Conservation (phyloP, 1,140 invertebrate species). For the Hypsibius dujardini region DNA sequence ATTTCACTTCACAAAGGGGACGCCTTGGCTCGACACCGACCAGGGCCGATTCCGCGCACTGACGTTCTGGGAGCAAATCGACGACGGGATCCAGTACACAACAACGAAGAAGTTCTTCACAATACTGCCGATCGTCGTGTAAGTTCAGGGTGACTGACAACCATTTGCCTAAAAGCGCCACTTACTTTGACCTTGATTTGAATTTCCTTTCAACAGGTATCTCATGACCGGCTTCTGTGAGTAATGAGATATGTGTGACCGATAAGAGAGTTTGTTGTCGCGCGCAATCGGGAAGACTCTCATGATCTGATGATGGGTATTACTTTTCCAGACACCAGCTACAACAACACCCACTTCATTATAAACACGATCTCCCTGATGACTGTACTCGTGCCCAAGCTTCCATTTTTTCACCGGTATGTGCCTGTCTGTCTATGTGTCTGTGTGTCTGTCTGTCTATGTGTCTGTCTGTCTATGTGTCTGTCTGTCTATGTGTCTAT, state of each 20-base stretch:
- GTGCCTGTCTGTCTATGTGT: too few relatives aligned
- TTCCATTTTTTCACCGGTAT: conserved; percentile 50
- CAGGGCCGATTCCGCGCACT: conserved; percentile 42
- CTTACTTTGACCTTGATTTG: neutral
- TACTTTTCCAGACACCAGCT: too few relatives aligned
- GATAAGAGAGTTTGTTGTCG: too few relatives aligned
- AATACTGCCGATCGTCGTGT: conserved; percentile 45
- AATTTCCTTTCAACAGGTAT: conserved; percentile 39
- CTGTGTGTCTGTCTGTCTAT: too few relatives aligned
- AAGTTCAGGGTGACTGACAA: conserved; percentile 30
- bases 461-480: too few relatives aligned
- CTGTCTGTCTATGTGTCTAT: too few relatives aligned
- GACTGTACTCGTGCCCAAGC: conserved; percentile 46
- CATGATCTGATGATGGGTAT: too few relatives aligned
- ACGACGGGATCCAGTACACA: conserved; percentile 50
- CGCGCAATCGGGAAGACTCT: too few relatives aligned
- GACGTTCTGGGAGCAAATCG: conserved; percentile 58
- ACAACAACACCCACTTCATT: conserved; percentile 47
- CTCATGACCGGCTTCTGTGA: conserved; percentile 49
- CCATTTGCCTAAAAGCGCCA: neutral
- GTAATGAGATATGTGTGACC: too few relatives aligned
- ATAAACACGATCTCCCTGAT: conserved; percentile 45
- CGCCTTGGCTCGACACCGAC: conserved; percentile 49
- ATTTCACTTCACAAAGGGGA: conserved; percentile 49
- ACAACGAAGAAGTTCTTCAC: conserved; percentile 49